Conservation (phyloP, 2,797 vertebrate genomes). For the Gobionotothen gibberifrons region DNA sequence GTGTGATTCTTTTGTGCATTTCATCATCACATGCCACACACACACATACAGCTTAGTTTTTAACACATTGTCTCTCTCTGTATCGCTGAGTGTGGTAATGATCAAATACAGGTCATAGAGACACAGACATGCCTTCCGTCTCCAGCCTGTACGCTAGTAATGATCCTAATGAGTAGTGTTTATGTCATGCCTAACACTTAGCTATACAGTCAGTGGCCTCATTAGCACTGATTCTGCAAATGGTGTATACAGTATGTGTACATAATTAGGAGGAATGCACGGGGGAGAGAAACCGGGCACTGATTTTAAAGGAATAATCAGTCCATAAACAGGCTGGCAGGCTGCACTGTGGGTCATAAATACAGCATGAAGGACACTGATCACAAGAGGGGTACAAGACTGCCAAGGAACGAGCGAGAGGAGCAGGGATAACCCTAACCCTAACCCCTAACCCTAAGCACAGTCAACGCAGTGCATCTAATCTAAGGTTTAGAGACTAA, state of each 20-base stretch:
- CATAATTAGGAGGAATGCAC: conserved; percentile 63
- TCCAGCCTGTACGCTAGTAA: conserved; percentile 49
- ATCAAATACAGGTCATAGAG: conserved; percentile 23
- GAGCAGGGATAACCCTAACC: conserved; percentile 21
- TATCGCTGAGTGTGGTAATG: neutral
- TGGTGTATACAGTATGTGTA: conserved; percentile 59
- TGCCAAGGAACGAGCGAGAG: conserved; percentile 13
- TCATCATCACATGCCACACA: neutral
- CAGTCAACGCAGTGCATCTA: conserved; percentile 34
- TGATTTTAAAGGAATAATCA: conserved; percentile 53
- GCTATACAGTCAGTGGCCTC: conserved; percentile 70
- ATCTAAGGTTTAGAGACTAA: conserved; percentile 55
- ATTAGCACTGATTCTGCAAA: conserved; percentile 73
- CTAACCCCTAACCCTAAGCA: too few species aligned
- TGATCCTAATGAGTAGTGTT: conserved; percentile 74
- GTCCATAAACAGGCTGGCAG: conserved; percentile 41
- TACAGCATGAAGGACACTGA: conserved; percentile 44
- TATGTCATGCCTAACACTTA: conserved; percentile 64
- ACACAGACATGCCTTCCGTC: conserved; percentile 29
- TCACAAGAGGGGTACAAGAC: conserved; percentile 33
- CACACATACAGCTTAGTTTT: neutral
- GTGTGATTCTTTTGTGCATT: neutral
- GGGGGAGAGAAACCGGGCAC: conserved; percentile 7
- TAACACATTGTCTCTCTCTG: neutral
- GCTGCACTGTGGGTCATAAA: conserved; percentile 52